Percentiles rank a stretch among this genome's conserved stretches.
These are phyloP conservation scores for Pachycephala philippinensis DNA, from an alignment of 2,113 vertebrate genomes.

Conservation along the genomic window DNA sequence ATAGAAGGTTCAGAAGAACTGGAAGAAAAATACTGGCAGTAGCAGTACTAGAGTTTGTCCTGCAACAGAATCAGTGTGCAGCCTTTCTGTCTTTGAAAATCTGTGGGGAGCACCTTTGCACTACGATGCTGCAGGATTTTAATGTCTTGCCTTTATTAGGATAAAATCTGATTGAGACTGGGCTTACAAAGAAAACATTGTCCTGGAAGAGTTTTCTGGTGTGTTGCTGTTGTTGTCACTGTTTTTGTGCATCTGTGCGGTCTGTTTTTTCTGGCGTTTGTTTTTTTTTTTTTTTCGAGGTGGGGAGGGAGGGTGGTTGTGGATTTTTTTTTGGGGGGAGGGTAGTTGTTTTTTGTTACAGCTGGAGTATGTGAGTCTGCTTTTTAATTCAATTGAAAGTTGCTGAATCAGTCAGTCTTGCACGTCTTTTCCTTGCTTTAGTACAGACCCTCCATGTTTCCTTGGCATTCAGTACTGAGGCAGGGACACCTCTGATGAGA, in stretches of 20 bases:
- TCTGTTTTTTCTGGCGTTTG: rapidly evolving
- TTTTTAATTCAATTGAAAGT: not conserved
- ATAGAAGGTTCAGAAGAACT: not conserved
- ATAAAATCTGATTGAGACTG: not conserved
- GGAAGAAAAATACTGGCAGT: not conserved
- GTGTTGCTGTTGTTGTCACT: not conserved
- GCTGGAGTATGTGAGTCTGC: not conserved
- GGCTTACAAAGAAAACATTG: not conserved
- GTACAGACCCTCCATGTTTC: not conserved
- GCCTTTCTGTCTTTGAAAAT: not conserved
- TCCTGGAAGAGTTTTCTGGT: not conserved
- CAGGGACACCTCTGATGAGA: not conserved
- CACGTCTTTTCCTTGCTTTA: not conserved
- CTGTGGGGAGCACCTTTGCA: not conserved
- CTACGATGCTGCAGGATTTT: not conserved
- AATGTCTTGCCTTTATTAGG: not conserved
- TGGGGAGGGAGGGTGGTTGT: not conserved
- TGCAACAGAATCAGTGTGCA: not conserved
- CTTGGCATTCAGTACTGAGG: not conserved
- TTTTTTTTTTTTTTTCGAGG: not conserved
- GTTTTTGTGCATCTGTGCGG: not conserved
- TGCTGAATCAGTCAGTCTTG: not conserved
- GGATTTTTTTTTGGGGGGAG: not conserved
- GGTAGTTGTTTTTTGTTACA: not conserved
- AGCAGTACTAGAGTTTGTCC: not conserved